phyloP scores from a whole-genome alignment of 1,140 invertebrate species.

The Charaxes varanes region DNA sequence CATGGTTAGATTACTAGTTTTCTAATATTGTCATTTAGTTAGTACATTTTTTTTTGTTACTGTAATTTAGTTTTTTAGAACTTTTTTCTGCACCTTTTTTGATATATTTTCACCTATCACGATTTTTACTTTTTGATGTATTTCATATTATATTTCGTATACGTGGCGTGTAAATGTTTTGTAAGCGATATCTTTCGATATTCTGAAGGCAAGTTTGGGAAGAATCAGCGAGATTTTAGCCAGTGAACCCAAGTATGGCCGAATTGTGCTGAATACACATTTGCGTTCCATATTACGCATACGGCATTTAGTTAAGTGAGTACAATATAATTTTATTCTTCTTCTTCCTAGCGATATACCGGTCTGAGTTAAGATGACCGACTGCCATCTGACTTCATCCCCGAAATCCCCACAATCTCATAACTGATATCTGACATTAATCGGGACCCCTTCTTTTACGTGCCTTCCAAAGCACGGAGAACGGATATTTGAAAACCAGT shows the following conservation, averaged over 20 bases:
- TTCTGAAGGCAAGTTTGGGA: slow-evolving; percentile 23
- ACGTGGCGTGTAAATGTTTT: too few species aligned
- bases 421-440: too few species aligned
- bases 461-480: too few species aligned
- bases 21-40: slow-evolving; percentile 36
- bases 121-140: slow-evolving; percentile 9
- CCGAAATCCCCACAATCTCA: too few species aligned
- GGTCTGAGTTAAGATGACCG: too few species aligned
- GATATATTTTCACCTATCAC: slow-evolving; percentile 27
- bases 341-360: too few species aligned
- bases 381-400: too few species aligned
- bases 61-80: slow-evolving; percentile 53
- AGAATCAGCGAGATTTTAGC: slow-evolving; percentile 48
- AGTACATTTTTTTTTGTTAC: slow-evolving; percentile 40
- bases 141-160: slow-evolving; percentile 7
- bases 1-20: slow-evolving; percentile 66
- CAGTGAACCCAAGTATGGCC: slow-evolving; percentile 49
- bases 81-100: slow-evolving; percentile 54
- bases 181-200: slow-evolving; percentile 19
- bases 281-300: slow-evolving; percentile 40
- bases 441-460: too few species aligned
- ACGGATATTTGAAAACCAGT: too few species aligned
- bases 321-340: slow-evolving; percentile 22
- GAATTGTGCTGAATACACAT: too few species aligned
- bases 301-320: slow-evolving; percentile 34